Base-by-base conservation (phyloP, 2,888 invertebrate species). In the Synanthedon vespiformis region DNA sequence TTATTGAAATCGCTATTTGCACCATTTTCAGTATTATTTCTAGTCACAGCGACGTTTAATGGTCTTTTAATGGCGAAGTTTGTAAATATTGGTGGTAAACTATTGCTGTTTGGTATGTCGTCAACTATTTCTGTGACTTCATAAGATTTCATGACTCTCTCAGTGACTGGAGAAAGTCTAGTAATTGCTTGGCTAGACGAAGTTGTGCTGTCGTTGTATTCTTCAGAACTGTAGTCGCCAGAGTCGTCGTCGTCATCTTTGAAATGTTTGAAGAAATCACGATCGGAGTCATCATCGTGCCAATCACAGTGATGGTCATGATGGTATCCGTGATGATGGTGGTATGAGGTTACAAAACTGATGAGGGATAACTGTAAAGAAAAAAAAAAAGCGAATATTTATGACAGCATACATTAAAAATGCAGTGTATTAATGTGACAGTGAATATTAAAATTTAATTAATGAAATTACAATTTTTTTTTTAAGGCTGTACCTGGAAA, bases 111-210 rank as follows among this genome's bases (percentile, higher is more conserved):
- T 1, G 82, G 81, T 41, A 80, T 58, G 50, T 84, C 84, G 2
- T 64, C 56, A 2, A 81, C 60, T 4, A 68, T 64, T 62, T 84
- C 84, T 22, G 75, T 75, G 0, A 84, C 79, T 69, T 80, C 65
- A 40, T 84, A 84, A 2, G 51, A 60, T 3, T 59, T 14, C 48
- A 53, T 22, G 18, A 18, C 10, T 48, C 48, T 48, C 4, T 18
- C 22, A 6, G 44, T 44, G 2, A 5, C 8, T 13, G 5, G 12
- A 2, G 44, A 44, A 2, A 14, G 13, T 12, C 44, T 44, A 0
- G 12, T 8, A 1, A 13, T 1, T 12, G 44, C 13, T 3, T 44
- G 4, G 44, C 44, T 12, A 14, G 44, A 44, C 11, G 44, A 44
- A 10, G 34, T 34, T 34, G 8, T 34, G n/a, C 14, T 14, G 44